Base-by-base conservation (phyloP, 2,888 invertebrate species). In the Trachelus troglodyta region DNA sequence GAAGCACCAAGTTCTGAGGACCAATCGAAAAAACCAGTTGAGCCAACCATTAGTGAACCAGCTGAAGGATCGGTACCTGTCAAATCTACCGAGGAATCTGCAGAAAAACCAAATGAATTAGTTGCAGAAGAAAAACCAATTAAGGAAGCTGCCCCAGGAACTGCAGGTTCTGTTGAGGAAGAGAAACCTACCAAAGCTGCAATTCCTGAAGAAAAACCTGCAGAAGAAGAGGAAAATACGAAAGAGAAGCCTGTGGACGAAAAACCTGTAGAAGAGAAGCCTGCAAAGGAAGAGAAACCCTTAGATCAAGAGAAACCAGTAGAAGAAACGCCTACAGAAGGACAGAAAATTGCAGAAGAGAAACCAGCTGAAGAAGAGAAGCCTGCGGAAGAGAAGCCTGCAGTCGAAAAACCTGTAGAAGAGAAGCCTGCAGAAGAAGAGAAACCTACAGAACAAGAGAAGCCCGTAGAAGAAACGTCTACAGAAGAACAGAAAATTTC, bases 91-190 rank as follows among this genome's bases (percentile, higher is more conserved):
- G 78, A 81, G 30, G 85, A 85, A 75, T 75, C 12, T 34, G 75
- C 81, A 34, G 79, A 79, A 78, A 81, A 75, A 79, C 77, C 79
- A 83, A 75, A 34, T 34, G 74, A 77, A 40, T 31, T 31, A 33
- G 74, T 75, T 34, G 76, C 78, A 37, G 81, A 81, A n/a, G 81
- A 80, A 78, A 79, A 69, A 35, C 35, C 35, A 12, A 35, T 12
- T 35, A 35, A 35, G 12, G 35, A 35, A 35, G 12, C 35, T 12
- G 12, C 35, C 12, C 12, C 35, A 35, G 35, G 0, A 35, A 35
- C 3, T 35, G 35, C 35, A 35, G 35, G 35, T 12, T 35, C 35
- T 56, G 37, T 6, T 23, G 74, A 77, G n/a, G 11, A 34, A 33
- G 12, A 37, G 37, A 37, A 12, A 12, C 37, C 37, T 37, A 37